phyloP scores from a whole-genome alignment of 2,113 vertebrate genomes.

The Trichechus manatus region DNA sequence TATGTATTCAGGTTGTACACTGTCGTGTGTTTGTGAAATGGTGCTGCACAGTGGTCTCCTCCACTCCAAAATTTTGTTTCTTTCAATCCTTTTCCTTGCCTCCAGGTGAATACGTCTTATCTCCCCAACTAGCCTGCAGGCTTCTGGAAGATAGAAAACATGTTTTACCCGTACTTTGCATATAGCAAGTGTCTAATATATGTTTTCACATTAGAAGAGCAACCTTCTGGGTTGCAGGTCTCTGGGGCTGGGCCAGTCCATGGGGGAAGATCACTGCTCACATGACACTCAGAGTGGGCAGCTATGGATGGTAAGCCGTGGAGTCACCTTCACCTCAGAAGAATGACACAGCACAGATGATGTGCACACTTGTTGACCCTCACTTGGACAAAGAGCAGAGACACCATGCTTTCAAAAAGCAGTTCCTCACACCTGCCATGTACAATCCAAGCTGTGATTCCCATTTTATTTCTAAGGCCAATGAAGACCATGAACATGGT shows the following conservation, averaged over 20 bases:
- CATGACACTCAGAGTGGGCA: background rate
- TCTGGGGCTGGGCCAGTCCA: too few species aligned
- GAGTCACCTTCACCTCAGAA: background rate
- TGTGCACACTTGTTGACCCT: rapidly evolving
- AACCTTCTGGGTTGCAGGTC: background rate
- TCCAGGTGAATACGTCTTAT: background rate
- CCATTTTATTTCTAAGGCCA: background rate
- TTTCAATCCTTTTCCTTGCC: background rate
- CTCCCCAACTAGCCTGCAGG: background rate
- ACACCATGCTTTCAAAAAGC: background rate
- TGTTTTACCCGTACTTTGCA: background rate
- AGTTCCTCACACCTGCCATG: background rate
- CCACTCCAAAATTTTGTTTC: background rate
- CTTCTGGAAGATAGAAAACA: background rate
- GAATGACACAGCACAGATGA: rapidly evolving
- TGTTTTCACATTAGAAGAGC: background rate
- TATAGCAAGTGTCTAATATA: background rate
- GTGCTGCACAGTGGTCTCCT: rapidly evolving
- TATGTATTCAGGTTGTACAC: background rate
- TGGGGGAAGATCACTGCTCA: background rate
- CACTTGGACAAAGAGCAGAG: background rate
- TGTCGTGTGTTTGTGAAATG: background rate
- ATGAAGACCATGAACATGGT: background rate
- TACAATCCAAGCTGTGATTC: background rate
- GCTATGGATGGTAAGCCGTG: rapidly evolving